These are phyloP conservation scores for Telmatochromis brichardi DNA, from an alignment of 2,113 vertebrate genomes.

Conservation along the genomic window DNA sequence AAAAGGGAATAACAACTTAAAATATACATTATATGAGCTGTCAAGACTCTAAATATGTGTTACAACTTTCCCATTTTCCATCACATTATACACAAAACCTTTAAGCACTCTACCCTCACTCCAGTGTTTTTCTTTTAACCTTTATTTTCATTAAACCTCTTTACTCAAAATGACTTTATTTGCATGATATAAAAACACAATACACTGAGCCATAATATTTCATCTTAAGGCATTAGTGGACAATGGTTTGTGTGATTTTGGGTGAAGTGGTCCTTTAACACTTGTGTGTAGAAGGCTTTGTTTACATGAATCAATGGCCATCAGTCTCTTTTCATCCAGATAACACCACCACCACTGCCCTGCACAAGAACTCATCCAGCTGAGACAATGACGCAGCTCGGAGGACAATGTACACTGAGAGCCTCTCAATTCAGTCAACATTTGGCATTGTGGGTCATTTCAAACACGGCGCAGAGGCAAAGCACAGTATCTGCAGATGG, in stretches of 20 bases:
- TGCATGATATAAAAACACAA: not conserved
- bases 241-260: not conserved
- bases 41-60: not conserved
- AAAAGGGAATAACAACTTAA: not conserved
- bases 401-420: not conserved
- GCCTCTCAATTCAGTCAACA: not conserved
- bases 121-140: not conserved
- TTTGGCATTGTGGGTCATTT: not conserved
- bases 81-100: not conserved
- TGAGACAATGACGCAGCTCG: not conserved
- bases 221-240: not conserved
- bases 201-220: not conserved
- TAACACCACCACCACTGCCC: not conserved
- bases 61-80: not conserved
- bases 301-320: not conserved
- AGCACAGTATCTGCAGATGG: not conserved
- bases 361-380: not conserved
- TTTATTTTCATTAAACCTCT: not conserved
- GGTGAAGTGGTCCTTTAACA: not conserved
- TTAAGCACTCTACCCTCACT: not conserved
- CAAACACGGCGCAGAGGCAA: not conserved
- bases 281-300: not conserved
- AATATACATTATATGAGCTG: not conserved
- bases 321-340: not conserved
- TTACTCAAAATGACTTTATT: not conserved